Evolutionary conservation across 23 tunicate genomes (phyloP), one percentile per base, ranked within the genome.

Genomic region (Pegea sp.): DNA sequence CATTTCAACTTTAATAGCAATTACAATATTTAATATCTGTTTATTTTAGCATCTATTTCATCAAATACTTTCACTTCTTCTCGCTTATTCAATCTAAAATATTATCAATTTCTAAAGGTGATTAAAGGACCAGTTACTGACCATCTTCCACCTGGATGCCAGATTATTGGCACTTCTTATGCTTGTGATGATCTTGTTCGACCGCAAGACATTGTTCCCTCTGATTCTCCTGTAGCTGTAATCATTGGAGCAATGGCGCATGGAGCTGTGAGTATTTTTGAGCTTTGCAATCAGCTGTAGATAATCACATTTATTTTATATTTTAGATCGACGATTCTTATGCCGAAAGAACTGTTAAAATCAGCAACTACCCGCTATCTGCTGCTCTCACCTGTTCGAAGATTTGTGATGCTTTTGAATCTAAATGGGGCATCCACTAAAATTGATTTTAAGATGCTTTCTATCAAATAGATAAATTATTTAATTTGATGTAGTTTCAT

Each of bases 201-300:
- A 5, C 72, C 66, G 20, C 51, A 56, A 30, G 56, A 62, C 7
- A n/a, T 90, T 49, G 92, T 67, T 1, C 75, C 69, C 3, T 29
- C 42, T 18, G 67, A 90, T 46, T 8, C 11, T 16, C 81, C 80
- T 0, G 66, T 78, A 29, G 92, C 59, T 2, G 69, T 78, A 67
- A 74, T 90, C 3, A 72, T 90, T 26, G 99, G 99, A 4, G 99
- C 99, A 27, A 90, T 90, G 84, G 99, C 99, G 22, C 92, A 90
- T 38, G 99, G 99, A 7, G 54, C 68, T 18, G 78, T 78, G 34
- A 65, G 71, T 64, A 38, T 38, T 38, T 38, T 38, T 38, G 11
- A 11, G 46, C 11, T 8, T 38, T 8, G 11, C 13, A 8, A 38
- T 38, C 46, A 38, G 16, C 13, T 38, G 46, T 16, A 38, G n/a